Evolutionary conservation across 2,797 vertebrate genomes (phyloP).

Genomic region (Tenualosa ilisha): DNA sequence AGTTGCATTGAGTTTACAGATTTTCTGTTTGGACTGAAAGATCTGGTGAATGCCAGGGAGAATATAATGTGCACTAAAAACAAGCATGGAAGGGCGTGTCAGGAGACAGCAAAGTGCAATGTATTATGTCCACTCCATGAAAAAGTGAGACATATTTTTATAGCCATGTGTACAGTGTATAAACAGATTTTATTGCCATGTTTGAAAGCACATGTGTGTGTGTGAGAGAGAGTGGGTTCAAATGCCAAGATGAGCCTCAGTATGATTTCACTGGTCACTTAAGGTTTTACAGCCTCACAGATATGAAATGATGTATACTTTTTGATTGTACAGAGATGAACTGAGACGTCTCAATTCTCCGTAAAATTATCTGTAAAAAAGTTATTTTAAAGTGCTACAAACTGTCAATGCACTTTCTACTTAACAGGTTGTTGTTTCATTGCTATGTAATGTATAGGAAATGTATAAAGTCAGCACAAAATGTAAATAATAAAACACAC

Average conservation of each 20-base stretch:
- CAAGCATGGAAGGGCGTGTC: not conserved
- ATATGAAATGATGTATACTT: not conserved
- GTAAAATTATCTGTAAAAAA: not conserved
- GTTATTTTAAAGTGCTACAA: not conserved
- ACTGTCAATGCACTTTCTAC: not conserved
- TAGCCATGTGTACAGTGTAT: not conserved
- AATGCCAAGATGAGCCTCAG: conserved; percentile 3
- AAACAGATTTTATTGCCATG: not conserved
- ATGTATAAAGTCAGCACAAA: not conserved
- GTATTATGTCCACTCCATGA: not conserved
- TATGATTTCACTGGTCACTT: not conserved
- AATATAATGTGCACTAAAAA: not conserved
- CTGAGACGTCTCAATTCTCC: not conserved
- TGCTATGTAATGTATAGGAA: not conserved
- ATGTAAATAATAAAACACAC: not conserved
- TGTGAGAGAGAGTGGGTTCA: not conserved
- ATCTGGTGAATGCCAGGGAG: not conserved
- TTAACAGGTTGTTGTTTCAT: not conserved
- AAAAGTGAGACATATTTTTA: not conserved
- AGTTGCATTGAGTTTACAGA: not conserved
- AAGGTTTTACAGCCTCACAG: not conserved
- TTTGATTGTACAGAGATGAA: not conserved
- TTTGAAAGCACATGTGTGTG: not conserved
- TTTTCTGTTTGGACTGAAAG: not conserved
- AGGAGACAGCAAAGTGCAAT: conserved; percentile 11